Conservation (phyloP, 2,888 invertebrate genomes). For the Parthenolecanium corni region DNA sequence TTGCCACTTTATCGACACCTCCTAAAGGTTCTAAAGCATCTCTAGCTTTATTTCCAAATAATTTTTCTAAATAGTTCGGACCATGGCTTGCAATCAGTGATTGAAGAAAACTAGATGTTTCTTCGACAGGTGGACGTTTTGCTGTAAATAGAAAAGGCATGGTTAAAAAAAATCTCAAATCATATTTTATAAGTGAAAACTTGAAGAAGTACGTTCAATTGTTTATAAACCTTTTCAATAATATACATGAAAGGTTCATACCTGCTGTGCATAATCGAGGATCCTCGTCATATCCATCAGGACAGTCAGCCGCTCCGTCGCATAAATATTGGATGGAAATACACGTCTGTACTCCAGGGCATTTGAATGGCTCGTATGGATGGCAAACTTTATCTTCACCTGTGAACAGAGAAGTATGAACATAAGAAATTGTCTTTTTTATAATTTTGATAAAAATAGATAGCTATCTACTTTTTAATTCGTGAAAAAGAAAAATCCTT, state of each 20-base stretch:
- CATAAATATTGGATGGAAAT: conserved; percentile 94
- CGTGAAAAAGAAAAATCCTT: too few relatives aligned
- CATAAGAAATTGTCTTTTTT: too few relatives aligned
- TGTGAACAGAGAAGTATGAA: conserved; percentile 36
- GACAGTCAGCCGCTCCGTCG: conserved; percentile 87
- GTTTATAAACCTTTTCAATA: too few relatives aligned
- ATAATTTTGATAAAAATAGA: too few relatives aligned
- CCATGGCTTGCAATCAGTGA: conserved; percentile 89
- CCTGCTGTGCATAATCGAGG: conserved; percentile 89
- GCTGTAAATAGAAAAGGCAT: too few relatives aligned
- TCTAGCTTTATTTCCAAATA: conserved; percentile 88
- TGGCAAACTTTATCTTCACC: conserved; percentile 61
- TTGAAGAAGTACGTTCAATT: too few relatives aligned
- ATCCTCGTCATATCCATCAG: conserved; percentile 91
- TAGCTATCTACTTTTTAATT: too few relatives aligned
- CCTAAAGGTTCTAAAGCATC: conserved; percentile 84
- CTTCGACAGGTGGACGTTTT: conserved; percentile 91
- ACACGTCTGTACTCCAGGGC: conserved; percentile 85
- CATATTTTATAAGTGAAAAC: too few relatives aligned
- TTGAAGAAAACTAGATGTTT: conserved; percentile 88
- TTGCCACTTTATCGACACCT: conserved; percentile 89
- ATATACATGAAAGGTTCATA: too few relatives aligned
- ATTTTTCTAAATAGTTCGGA: conserved; percentile 89
- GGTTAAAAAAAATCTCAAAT: too few relatives aligned
- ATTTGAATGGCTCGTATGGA: conserved; percentile 92